Evolutionary conservation across 2,888 invertebrate species (phyloP), one percentile per base, ranked within the genome.

Genomic region (Muschampia plurimacula): DNA sequence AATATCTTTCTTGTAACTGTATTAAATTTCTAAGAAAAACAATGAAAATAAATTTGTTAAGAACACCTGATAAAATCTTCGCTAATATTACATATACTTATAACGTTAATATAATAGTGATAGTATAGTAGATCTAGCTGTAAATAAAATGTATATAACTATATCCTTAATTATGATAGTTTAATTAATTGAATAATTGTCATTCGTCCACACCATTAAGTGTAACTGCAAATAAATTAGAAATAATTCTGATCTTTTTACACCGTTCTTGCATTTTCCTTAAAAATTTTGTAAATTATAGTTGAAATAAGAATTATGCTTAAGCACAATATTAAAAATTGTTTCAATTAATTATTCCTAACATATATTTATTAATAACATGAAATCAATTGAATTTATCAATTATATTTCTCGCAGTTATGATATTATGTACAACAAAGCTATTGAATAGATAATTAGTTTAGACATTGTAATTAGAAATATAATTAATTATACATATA

Each of bases 141-240:
- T 76, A 75, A 72, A 75, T 74, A 73, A 55, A 76, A 76, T 73
- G 62, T 79, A 77, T 77, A 78, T 79, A 77, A 78, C 77, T 73
- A 69, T 74, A 75, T 70, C 77, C 76, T 78, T 78, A 75, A 74
- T 60, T 60, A 68, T 49, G 0, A 8, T 60, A 68, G 66, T 69
- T 71, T 46, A 66, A 73, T 66, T 69, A 73, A 72, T 67, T 72
- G 66, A 62, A 66, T 66, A 60, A 91, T 92, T 90, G 84, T 87
- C 86, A 87, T 87, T 88, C 92, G 93, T 93, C 92, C 93, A 92
- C 93, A 92, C 75, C 71, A 67, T 74, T 68, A 76, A 76, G 72
- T 88, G 86, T 88, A 86, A 87, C 78, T 74, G 84, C 84, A 83
- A 84, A 55, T 55, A 63, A 59, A 72, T 62, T 67, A 69, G 39